A percentile compares a stretch with the other conserved stretches of the same genome.
phyloP scores from a whole-genome alignment of 2,888 invertebrate species.

The Synanthedon andrenaeformis region DNA sequence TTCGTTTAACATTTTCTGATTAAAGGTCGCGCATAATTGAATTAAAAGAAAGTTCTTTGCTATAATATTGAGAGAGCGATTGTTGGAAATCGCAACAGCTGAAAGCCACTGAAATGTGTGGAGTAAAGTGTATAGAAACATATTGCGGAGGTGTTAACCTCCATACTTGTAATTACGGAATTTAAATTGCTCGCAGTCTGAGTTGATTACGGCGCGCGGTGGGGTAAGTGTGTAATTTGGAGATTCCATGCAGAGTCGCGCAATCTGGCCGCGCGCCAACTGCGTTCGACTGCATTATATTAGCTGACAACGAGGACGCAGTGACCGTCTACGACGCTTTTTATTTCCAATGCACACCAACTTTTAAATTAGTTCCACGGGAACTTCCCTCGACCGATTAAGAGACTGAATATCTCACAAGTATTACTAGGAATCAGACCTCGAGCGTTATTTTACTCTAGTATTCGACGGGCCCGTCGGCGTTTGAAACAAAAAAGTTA shows the following conservation, averaged over 20 bases:
- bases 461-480: no score
- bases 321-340: neutral
- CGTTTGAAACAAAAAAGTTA: no score
- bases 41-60: no score
- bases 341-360: neutral
- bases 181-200: neutral
- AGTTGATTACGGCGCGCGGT: conserved; percentile 16
- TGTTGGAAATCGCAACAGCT: no score
- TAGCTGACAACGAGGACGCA: conserved; percentile 1
- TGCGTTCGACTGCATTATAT: conserved; percentile 8
- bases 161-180: neutral
- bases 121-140: neutral
- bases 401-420: no score
- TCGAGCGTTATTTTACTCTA: no score
- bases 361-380: neutral
- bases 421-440: no score
- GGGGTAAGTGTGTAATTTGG: conserved; percentile 20
- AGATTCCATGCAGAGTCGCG: conserved; percentile 16
- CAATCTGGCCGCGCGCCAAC: conserved; percentile 5
- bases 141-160: neutral
- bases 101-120: neutral
- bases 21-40: no score
- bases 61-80: no score
- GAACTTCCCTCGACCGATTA: neutral
- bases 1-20: neutral